These are phyloP conservation scores for Lepus europaeus DNA, from an alignment of 2,113 vertebrate species.

Conservation along the genomic window DNA sequence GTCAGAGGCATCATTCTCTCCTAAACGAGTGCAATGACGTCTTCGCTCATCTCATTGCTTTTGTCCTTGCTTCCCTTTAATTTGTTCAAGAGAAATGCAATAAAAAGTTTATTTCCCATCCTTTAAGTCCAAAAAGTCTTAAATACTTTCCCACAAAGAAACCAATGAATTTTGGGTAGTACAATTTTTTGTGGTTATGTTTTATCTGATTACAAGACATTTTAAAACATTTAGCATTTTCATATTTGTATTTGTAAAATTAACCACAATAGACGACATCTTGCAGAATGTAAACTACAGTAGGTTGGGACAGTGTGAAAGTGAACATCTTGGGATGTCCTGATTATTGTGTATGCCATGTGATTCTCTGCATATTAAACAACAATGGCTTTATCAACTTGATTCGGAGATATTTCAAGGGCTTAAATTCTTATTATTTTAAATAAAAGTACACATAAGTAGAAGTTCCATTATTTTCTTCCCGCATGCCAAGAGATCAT, in stretches of 20 bases:
- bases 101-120: too few species aligned
- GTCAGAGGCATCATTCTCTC: not conserved
- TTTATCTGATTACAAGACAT: not conserved
- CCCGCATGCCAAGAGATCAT: not conserved
- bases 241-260: slow-evolving; percentile 29
- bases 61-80: not conserved
- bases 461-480: slow-evolving; percentile 21
- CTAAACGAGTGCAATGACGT: not conserved
- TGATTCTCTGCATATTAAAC: not conserved
- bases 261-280: not conserved
- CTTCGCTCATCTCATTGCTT: not conserved
- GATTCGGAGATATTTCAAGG: slow-evolving; percentile 3
- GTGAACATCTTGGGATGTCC: not conserved
- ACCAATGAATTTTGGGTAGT: not conserved
- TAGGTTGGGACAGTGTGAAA: slow-evolving; percentile 5
- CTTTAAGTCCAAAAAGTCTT: not conserved
- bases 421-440: slow-evolving; percentile 4
- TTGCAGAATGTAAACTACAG: not conserved
- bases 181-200: not conserved
- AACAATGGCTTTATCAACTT: not conserved
- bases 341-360: not conserved
- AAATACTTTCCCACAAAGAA: not conserved
- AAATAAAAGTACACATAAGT: slow-evolving; percentile 44
- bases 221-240: slow-evolving; percentile 39
- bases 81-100: not conserved